These are phyloP conservation scores for Orussus abietinus DNA, from an alignment of 1,140 invertebrate genomes.

Conservation along the genomic window DNA sequence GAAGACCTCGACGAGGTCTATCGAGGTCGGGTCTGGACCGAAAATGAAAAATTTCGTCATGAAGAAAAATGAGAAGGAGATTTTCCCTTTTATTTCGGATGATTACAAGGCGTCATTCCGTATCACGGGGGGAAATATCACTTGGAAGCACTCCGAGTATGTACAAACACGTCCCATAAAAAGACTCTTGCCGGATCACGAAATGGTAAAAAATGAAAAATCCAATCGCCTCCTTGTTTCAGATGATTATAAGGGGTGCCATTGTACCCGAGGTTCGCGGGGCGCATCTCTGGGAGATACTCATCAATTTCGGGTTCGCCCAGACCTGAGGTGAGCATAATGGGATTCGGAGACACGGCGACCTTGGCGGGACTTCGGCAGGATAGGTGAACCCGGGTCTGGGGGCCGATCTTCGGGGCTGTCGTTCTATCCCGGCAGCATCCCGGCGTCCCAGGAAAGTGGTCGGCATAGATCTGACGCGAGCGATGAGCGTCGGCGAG, in stretches of 20 bases:
- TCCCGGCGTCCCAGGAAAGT: constrained; percentile 31
- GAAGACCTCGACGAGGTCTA: neutral
- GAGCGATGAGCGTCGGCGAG: constrained; percentile 31
- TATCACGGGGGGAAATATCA: too few relatives aligned
- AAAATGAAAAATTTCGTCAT: neutral
- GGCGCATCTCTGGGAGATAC: constrained; percentile 13
- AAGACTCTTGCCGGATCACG: too few relatives aligned
- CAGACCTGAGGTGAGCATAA: constrained; percentile 25
- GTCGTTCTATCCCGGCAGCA: too few relatives aligned
- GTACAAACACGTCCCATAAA: too few relatives aligned
- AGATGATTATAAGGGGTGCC: too few relatives aligned
- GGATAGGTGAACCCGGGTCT: constrained; percentile 8
- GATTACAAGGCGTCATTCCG: too few relatives aligned
- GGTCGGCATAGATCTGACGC: constrained; percentile 44
- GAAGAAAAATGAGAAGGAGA: too few relatives aligned
- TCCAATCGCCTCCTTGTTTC: too few relatives aligned
- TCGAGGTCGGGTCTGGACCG: neutral
- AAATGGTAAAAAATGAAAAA: too few relatives aligned
- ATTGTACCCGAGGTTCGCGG: constrained; percentile 1
- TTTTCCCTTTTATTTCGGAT: too few relatives aligned
- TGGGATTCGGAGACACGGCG: constrained; percentile 13
- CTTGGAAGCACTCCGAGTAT: too few relatives aligned
- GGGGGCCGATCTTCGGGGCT: constrained; percentile 6
- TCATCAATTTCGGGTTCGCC: constrained; percentile 28
- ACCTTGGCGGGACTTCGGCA: constrained; percentile 9